Evolutionary conservation across 1,140 invertebrate species (phyloP).

Genomic region (Coptotermes formosanus): DNA sequence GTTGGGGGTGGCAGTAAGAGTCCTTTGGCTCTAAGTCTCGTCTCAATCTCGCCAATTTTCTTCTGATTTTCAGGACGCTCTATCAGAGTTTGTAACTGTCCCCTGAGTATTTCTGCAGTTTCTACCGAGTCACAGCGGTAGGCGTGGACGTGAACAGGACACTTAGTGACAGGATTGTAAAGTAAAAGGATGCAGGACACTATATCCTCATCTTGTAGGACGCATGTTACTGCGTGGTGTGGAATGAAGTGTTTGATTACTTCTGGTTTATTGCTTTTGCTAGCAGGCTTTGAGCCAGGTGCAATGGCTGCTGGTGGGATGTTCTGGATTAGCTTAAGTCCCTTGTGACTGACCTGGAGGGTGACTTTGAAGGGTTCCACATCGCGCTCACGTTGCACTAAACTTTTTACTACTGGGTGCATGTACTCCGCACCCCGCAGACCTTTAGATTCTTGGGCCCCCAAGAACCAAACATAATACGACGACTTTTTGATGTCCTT

Average conservation of each 20-base stretch:
- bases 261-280: constrained; percentile 56
- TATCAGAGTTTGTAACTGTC: constrained; percentile 78
- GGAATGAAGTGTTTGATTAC: constrained; percentile 92
- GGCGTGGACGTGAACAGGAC: constrained; percentile 87
- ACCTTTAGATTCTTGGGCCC: constrained; percentile 90
- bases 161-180: constrained; percentile 88
- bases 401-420: constrained; percentile 76
- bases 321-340: constrained; percentile 88
- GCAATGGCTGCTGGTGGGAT: constrained; percentile 43
- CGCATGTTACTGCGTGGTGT: constrained; percentile 87
- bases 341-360: constrained; percentile 85
- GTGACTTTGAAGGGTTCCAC: constrained; percentile 86
- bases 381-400: constrained; percentile 79
- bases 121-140: constrained; percentile 93
- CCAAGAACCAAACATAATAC: constrained; percentile 98
- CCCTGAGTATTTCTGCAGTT: constrained; percentile 81
- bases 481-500: constrained; percentile 93
- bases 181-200: constrained; percentile 87
- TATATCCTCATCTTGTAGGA: constrained; percentile 82
- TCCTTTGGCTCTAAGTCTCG: constrained; percentile 53
- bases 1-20: constrained; percentile 38
- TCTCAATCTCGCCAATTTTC: constrained; percentile 77
- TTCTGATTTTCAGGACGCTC: constrained; percentile 83
- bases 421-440: constrained; percentile 79
- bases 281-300: constrained; percentile 44